phyloP scores from a whole-genome alignment of 2,797 vertebrate genomes.

The Rhyacichthys aspro region DNA sequence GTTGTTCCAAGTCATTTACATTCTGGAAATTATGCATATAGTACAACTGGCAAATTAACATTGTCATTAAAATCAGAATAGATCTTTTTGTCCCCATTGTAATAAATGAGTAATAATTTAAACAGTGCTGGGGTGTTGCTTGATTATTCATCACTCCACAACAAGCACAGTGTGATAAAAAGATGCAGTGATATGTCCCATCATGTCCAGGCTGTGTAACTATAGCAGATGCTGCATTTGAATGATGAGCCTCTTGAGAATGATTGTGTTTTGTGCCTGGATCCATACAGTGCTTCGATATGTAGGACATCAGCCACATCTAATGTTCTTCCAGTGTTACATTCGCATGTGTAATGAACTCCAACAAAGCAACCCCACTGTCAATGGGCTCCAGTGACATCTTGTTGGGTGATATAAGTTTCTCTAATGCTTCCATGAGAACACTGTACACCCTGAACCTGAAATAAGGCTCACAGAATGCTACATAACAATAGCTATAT shows the following conservation, averaged over 20 bases:
- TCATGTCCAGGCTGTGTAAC: background rate
- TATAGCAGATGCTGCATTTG: background rate
- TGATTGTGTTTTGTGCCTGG: background rate
- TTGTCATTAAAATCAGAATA: too few species aligned
- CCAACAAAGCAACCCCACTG: background rate
- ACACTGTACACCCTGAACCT: too few species aligned
- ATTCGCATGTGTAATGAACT: background rate
- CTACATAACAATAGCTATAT: too few species aligned
- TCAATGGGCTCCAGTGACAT: too few species aligned
- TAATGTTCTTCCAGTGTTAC: background rate
- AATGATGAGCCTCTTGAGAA: conserved; percentile 5
- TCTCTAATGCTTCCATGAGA: too few species aligned
- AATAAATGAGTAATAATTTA: too few species aligned
- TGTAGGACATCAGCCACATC: background rate
- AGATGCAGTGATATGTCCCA: background rate
- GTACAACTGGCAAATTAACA: too few species aligned
- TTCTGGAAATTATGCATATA: too few species aligned
- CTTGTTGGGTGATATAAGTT: too few species aligned
- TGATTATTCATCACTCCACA: background rate
- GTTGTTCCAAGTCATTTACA: too few species aligned
- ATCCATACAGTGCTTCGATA: background rate
- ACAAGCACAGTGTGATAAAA: background rate
- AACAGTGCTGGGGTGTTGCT: background rate
- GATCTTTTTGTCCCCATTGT: too few species aligned
- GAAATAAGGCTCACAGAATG: too few species aligned